A percentile compares a stretch with the other conserved stretches of the same genome.
Evolutionary conservation across 1,140 invertebrate species (phyloP).

Genomic region (Aphaenogaster ashmeadi): DNA sequence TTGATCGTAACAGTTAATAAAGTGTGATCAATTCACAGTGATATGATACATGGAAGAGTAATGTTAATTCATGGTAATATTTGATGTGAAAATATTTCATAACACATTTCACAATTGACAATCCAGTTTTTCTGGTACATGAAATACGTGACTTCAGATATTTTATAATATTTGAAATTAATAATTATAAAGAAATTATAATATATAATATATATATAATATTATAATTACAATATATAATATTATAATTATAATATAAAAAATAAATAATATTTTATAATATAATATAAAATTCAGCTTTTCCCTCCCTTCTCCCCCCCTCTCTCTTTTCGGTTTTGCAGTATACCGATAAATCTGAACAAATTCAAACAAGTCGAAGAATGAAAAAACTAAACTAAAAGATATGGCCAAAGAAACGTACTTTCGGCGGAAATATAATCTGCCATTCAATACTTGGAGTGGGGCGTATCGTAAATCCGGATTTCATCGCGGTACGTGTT

Average conservation of each 20-base stretch:
- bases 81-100: background rate
- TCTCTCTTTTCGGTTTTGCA: background rate
- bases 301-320: background rate
- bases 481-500: conserved; percentile 10
- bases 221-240: background rate
- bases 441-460: conserved; percentile 9
- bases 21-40: background rate
- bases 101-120: background rate
- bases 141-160: background rate
- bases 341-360: background rate
- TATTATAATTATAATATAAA: background rate
- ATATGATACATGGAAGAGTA: background rate
- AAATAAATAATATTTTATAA: background rate
- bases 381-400: background rate
- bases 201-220: background rate
- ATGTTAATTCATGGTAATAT: background rate
- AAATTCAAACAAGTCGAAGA: background rate
- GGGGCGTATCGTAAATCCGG: background rate
- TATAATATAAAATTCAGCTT: conserved; percentile 12
- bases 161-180: conserved; percentile 15
- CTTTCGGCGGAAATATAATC: background rate
- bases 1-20: background rate
- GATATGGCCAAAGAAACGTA: background rate
- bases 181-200: background rate
- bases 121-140: background rate